phyloP scores from a whole-genome alignment of 1,140 invertebrate genomes.

The Saccostrea echinata region DNA sequence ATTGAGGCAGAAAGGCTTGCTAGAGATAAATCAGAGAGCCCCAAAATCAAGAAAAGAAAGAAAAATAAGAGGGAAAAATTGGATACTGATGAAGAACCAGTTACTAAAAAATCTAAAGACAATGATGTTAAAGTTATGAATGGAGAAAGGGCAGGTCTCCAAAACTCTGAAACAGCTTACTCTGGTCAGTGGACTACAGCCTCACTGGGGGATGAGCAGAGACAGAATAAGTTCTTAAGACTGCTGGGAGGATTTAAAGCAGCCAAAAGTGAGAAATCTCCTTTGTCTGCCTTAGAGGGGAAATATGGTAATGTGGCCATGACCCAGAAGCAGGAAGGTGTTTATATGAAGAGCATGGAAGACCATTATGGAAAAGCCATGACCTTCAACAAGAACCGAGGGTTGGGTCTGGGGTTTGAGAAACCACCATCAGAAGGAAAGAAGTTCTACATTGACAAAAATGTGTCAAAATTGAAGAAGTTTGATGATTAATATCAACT shows the following conservation, averaged over 20 bases:
- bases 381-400: constrained; percentile 59
- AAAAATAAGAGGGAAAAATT: constrained; percentile 44
- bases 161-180: neutral
- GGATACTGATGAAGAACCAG: constrained; percentile 32
- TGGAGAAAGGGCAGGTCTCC: neutral
- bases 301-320: constrained; percentile 61
- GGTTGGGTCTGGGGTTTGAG: constrained; percentile 66
- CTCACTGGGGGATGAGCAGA: constrained; percentile 60
- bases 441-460: constrained; percentile 70
- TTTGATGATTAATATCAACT: constrained; percentile 58
- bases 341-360: constrained; percentile 62
- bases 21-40: neutral
- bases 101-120: constrained; percentile 27
- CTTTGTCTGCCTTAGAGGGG: neutral
- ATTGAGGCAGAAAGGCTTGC: neutral
- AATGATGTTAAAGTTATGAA: neutral
- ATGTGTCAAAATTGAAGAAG: constrained; percentile 63
- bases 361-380: constrained; percentile 67
- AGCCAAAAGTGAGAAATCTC: neutral
- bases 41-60: constrained; percentile 41
- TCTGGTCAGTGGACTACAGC: constrained; percentile 65
- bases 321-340: constrained; percentile 49
- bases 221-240: constrained; percentile 68
- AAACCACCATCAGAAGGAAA: constrained; percentile 66
- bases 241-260: constrained; percentile 69